Evolutionary conservation across 2,888 invertebrate genomes (phyloP).

Genomic region (Drosophila suboccidentalis): DNA sequence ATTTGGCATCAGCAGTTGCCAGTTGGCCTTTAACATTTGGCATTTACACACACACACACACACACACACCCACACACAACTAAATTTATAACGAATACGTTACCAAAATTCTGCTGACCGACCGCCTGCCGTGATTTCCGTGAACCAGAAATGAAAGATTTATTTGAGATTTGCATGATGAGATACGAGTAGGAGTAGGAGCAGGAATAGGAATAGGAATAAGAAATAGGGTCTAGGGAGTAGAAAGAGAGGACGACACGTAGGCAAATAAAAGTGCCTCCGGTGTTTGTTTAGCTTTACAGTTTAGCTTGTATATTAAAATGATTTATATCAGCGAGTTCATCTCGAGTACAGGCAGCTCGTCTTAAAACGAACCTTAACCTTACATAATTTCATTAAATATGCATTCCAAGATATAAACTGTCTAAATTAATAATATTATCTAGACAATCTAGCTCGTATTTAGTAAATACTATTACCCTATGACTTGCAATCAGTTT

Average conservation of each 20-base stretch:
- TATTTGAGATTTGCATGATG: slow-evolving; percentile 78
- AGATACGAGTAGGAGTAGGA: slow-evolving; percentile 53
- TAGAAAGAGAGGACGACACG: slow-evolving; percentile 66
- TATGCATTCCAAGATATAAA: slow-evolving; percentile 47
- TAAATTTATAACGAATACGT: slow-evolving; percentile 19
- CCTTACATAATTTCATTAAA: slow-evolving; percentile 62
- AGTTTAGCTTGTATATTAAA: slow-evolving; percentile 60
- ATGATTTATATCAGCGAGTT: slow-evolving; percentile 66
- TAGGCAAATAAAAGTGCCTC: slow-evolving; percentile 78
- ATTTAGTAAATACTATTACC: too few species aligned
- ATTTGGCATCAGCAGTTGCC: slow-evolving; percentile 39
- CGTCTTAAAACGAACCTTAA: slow-evolving; percentile 10
- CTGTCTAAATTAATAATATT: slow-evolving; percentile 11
- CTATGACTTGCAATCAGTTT: not conserved
- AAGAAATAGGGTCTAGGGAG: not conserved
- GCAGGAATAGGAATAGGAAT: not conserved
- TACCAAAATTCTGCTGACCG: slow-evolving; percentile 31
- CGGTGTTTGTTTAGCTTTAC: slow-evolving; percentile 48
- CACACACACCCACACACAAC: slow-evolving; percentile 1
- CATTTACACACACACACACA: slow-evolving; percentile 13
- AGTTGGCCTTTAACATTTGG: slow-evolving; percentile 37
- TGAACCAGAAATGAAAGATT: slow-evolving; percentile 73
- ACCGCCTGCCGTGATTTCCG: slow-evolving; percentile 76
- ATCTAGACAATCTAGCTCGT: not conserved
- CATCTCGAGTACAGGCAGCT: slow-evolving; percentile 6